phyloP scores from a whole-genome alignment of 2,888 invertebrate genomes.

The Zele albiditarsus region DNA sequence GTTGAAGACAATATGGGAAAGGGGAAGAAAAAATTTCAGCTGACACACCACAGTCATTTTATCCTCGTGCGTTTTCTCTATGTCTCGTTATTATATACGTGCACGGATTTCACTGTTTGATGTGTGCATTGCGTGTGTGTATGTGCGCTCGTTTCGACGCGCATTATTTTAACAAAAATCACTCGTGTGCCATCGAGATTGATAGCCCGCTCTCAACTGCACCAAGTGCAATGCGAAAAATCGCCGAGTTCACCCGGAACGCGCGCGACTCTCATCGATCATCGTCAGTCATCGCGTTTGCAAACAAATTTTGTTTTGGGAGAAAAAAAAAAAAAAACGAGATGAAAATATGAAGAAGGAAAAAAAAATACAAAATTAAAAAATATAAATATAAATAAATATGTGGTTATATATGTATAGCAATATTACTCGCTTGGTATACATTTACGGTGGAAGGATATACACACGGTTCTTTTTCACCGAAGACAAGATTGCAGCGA shows the following conservation, averaged over 20 bases:
- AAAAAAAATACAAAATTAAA: slow-evolving; percentile 13
- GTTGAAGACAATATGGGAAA: slow-evolving; percentile 43
- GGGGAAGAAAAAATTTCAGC: slow-evolving; percentile 28
- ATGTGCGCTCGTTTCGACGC: neutral
- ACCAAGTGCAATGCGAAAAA: slow-evolving; percentile 43
- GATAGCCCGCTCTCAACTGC: slow-evolving; percentile 22
- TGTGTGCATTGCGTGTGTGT: neutral
- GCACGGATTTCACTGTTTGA: neutral
- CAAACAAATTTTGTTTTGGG: slow-evolving; percentile 28
- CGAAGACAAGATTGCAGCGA: slow-evolving; percentile 51
- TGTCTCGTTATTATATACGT: neutral
- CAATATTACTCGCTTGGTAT: slow-evolving; percentile 48
- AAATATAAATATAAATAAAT: neutral
- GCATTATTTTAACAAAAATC: slow-evolving; percentile 25
- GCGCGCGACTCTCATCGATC: slow-evolving; percentile 61
- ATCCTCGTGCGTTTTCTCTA: neutral
- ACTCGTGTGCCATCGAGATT: slow-evolving; percentile 24
- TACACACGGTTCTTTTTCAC: slow-evolving; percentile 39
- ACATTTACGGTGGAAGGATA: slow-evolving; percentile 37
- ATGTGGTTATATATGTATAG: neutral
- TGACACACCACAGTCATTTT: slow-evolving; percentile 23
- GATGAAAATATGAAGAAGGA: slow-evolving; percentile 14
- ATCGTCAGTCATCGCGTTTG: slow-evolving; percentile 62
- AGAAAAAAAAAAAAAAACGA: neutral
- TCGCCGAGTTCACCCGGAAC: slow-evolving; percentile 44